Evolutionary conservation across 1,140 invertebrate genomes (phyloP), one percentile per base, ranked within the genome.

Genomic region (Drosophila ercepeae): DNA sequence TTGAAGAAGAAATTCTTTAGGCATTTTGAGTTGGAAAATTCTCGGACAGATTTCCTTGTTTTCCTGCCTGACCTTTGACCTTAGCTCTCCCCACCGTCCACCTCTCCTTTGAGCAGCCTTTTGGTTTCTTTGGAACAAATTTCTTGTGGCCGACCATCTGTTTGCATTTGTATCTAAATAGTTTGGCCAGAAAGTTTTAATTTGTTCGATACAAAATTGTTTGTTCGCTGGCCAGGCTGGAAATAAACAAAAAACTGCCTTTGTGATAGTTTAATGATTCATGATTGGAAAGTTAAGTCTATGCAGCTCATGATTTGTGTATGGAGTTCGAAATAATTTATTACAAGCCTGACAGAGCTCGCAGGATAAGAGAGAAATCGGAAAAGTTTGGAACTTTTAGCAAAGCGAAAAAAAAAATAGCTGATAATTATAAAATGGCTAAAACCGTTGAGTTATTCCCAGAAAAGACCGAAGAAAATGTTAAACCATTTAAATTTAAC

Each of bases 161-260:
- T 60, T 59, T 70, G 76, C 64, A 71, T 75, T 79, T 79, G 58
- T 75, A 75, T 79, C 76, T 64, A 79, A 79, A 79, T 79, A 75
- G 76, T 75, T 79, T 57, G 53, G 32, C 42, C 7, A 23, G 13
- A 70, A 79, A 79, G 63, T 79, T 79, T 70, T 79, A 75, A 79
- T 79, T 79, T 79, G 53, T 68, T 68, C 36, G 32, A 50, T 59
- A 59, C 61, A 44, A 74, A 67, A 65, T 58, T 36, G 45, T 39
- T 60, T 32, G 50, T 77, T 60, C 45, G 27, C 32, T 57, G 25
- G 19, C 18, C 21, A 25, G 3, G 13, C 19, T n/a, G n/a, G n/a
- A 53, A 61, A 44, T 21, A 74, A 60, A 14, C 13, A 39, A 48
- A 58, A 53, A 53, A 19, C 55, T 63, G 19, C 19, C 9, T 42